Percentiles rank a stretch among this genome's conserved stretches.
These are phyloP conservation scores for Calliphora vomitoria DNA, from an alignment of 2,888 invertebrate genomes.

Conservation along the genomic window DNA sequence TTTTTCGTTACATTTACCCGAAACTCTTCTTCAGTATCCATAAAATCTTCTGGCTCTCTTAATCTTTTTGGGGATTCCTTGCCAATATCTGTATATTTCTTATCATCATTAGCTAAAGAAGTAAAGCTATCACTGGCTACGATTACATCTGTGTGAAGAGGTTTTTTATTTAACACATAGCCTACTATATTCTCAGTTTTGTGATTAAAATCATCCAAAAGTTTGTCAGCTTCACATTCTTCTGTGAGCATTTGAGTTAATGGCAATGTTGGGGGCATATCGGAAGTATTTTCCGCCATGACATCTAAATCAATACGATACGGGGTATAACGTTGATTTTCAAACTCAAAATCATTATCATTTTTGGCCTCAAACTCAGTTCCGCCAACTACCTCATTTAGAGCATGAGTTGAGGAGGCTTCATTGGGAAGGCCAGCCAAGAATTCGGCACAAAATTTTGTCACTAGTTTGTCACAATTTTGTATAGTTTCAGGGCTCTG, in stretches of 20 bases:
- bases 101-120: no score
- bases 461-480: neutral
- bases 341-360: constrained; percentile 48
- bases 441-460: constrained; percentile 55
- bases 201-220: constrained; percentile 55
- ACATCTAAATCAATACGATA: constrained; percentile 53
- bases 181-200: constrained; percentile 47
- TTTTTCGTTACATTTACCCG: neutral
- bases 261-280: constrained; percentile 12
- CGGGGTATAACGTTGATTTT: constrained; percentile 48
- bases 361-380: neutral
- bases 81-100: neutral
- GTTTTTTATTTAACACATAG: constrained; percentile 29
- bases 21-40: neutral
- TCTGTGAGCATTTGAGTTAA: neutral
- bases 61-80: neutral
- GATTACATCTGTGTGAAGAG: neutral
- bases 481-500: neutral
- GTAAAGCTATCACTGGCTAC: neutral
- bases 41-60: neutral
- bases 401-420: neutral
- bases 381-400: neutral
- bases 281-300: constrained; percentile 50
- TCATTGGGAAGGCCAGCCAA: constrained; percentile 57
- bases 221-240: constrained; percentile 52